Conservation (phyloP, 2,797 vertebrate genomes). For the Sparus aurata region DNA sequence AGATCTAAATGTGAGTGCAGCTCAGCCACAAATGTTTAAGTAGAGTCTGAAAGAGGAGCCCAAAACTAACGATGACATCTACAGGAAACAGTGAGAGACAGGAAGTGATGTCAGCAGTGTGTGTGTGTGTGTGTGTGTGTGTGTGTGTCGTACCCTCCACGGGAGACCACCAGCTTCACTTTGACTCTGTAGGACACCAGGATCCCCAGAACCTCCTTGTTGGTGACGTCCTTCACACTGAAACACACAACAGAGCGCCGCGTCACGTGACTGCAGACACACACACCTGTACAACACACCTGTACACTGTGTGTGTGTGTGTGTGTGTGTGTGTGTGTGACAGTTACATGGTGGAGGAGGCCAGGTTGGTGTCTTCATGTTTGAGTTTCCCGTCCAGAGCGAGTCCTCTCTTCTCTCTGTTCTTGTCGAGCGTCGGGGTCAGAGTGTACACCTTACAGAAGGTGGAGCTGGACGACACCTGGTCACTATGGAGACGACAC, state of each 20-base stretch:
- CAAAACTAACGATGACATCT: background rate
- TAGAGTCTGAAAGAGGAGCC: background rate
- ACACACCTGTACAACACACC: slow-evolving; percentile 17
- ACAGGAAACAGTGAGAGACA: slow-evolving; percentile 30
- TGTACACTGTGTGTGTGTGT: background rate
- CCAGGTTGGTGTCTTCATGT: slow-evolving; percentile 98
- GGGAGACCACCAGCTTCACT: slow-evolving; percentile 96
- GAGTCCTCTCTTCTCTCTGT: slow-evolving; percentile 95
- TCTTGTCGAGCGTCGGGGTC: slow-evolving; percentile 96
- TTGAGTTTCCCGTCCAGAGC: slow-evolving; percentile 97
- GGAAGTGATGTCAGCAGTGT: slow-evolving; percentile 55
- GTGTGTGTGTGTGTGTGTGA: slow-evolving; percentile 14
- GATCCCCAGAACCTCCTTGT: slow-evolving; percentile 96
- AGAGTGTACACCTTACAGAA: slow-evolving; percentile 99
- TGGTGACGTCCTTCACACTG: slow-evolving; percentile 95
- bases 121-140: slow-evolving; percentile 28
- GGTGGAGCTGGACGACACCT: slow-evolving; percentile 95
- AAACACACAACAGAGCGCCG: slow-evolving; percentile 23
- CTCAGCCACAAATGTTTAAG: slow-evolving; percentile 12
- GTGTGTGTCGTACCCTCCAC: slow-evolving; percentile 89
- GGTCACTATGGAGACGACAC: slow-evolving; percentile 85
- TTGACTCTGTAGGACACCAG: slow-evolving; percentile 99
- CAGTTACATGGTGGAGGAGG: slow-evolving; percentile 88
- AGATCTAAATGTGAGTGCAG: background rate
- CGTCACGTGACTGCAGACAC: slow-evolving; percentile 30